Conservation (phyloP, 2,113 vertebrate genomes). For the Nettapus auritus region DNA sequence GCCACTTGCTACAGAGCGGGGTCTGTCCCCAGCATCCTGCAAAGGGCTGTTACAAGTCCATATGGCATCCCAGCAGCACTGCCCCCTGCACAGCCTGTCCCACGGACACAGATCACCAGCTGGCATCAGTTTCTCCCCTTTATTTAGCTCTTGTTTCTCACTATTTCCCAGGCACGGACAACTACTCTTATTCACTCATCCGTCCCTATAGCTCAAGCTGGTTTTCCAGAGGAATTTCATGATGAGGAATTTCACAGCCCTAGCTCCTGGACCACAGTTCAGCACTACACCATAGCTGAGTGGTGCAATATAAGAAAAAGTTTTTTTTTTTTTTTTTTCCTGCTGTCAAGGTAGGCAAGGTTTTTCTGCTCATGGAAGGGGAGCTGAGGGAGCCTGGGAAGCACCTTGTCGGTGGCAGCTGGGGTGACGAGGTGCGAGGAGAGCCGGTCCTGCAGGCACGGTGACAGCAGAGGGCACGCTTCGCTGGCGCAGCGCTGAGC, state of each 20-base stretch:
- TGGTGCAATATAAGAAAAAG: neutral
- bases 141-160: neutral
- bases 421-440: rapidly evolving
- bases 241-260: neutral
- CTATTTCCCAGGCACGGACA: neutral
- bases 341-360: neutral
- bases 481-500: neutral
- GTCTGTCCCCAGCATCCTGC: too few species aligned
- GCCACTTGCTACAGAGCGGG: neutral
- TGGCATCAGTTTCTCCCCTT: neutral
- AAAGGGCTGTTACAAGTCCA: neutral
- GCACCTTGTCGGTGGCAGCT: rapidly evolving
- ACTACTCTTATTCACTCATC: neutral
- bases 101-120: neutral
- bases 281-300: rapidly evolving
- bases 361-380: neutral
- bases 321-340: neutral
- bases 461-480: slow-evolving; percentile 64
- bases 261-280: neutral
- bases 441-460: rapidly evolving
- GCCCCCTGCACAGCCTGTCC: rapidly evolving
- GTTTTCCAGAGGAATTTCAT: neutral
- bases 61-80: rapidly evolving
- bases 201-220: rapidly evolving
- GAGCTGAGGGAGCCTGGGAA: neutral